These are phyloP conservation scores for Dermolepida albohirtum DNA, from an alignment of 2,888 invertebrate genomes.

Conservation along the genomic window DNA sequence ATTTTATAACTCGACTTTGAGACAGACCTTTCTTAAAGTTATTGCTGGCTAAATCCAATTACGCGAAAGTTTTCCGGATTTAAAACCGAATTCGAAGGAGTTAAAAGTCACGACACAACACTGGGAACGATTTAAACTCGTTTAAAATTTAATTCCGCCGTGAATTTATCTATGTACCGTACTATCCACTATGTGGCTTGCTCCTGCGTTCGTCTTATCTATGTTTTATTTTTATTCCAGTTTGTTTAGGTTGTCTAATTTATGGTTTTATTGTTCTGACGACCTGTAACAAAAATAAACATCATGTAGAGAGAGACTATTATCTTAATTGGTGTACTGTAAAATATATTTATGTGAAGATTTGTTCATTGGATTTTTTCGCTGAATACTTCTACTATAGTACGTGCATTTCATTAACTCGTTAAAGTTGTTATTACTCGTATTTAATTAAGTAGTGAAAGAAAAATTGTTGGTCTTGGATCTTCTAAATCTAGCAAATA, in stretches of 20 bases:
- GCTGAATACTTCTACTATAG: neutral
- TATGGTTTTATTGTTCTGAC: conserved; percentile 38
- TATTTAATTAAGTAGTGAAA: too few relatives aligned
- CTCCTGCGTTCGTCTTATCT: conserved; percentile 22
- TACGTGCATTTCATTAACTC: neutral
- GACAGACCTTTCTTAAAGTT: too few relatives aligned
- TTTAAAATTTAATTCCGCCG: neutral
- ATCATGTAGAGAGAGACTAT: conserved; percentile 14
- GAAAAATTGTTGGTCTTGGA: too few relatives aligned
- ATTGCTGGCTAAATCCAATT: neutral
- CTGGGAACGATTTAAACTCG: neutral
- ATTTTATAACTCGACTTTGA: neutral
- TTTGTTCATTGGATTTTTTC: conserved; percentile 9
- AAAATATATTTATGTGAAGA: conserved; percentile 3
- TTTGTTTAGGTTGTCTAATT: conserved; percentile 39
- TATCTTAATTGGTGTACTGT: conserved; percentile 25
- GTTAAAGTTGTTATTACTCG: conserved; percentile 1
- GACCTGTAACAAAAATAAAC: conserved; percentile 42
- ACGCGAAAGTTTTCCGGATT: neutral
- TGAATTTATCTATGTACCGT: neutral
- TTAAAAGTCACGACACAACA: too few relatives aligned
- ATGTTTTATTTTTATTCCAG: conserved; percentile 19
- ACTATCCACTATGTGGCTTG: neutral
- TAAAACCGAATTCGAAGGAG: neutral
- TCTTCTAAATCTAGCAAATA: too few relatives aligned